Evolutionary conservation across 2,797 vertebrate genomes (phyloP), one percentile per base, ranked within the genome.

Genomic region (Pipistrellus nathusii): DNA sequence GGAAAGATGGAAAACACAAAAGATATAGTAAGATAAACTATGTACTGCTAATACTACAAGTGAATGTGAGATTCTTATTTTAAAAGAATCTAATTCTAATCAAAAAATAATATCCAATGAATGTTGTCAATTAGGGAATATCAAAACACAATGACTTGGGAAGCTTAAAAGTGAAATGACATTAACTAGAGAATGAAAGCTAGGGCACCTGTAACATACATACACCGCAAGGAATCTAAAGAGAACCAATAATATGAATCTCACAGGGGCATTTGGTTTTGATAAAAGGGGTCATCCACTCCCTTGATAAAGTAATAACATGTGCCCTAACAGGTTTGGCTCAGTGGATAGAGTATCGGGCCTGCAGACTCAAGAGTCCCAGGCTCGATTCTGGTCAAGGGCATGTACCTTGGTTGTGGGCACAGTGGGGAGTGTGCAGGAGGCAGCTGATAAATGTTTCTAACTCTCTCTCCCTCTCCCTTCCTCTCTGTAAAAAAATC

Each of bases 171-270:
- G 53, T 30, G 8, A 84, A 84, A 27, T 38, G 18, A 55, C 14
- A 20, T 30, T 18, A 32, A 77, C 20, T 8, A 48, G n/a, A 71
- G 51, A 62, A 23, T 10, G 76, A 72, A 38, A 87, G 69, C 32
- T 1, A 0, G 6, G 1, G 0, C 8, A 12, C 5, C 2, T 9
- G 2, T 10, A 46, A 3, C 0, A 1, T 11, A 4, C 21, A 8
- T 32, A 12, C 20, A 30, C 59, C 0, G 13, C 25, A n/a, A 27
- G 21, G 32, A n/a, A 25, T 64, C 8, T 20, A 53, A 25, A 69
- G 23, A 51, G 48, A 62, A 69, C 14, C 7, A 21, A 44, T 76
- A 75, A 46, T 48, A 27, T 27, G 15, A 75, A 85, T 35, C 51
- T 41, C 6, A 0, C 0, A 5, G 41, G 30, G 15, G 30, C 10